Conservation (phyloP, 2,888 invertebrate genomes). For the Mythimna vitellina region DNA sequence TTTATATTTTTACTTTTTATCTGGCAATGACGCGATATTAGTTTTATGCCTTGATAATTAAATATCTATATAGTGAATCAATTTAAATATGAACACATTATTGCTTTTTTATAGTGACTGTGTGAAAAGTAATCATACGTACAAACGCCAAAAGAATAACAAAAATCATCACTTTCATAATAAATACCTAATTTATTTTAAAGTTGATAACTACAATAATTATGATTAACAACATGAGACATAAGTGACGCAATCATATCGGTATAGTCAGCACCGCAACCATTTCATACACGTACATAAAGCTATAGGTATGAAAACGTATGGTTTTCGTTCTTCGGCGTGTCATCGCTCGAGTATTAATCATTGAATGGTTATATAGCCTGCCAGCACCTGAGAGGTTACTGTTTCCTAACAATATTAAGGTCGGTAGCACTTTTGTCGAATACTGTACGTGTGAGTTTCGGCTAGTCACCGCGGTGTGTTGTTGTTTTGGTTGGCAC, state of each 20-base stretch:
- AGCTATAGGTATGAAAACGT: slow-evolving; percentile 69
- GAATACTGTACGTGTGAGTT: slow-evolving; percentile 68
- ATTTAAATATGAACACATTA: neutral
- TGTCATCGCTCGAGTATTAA: slow-evolving; percentile 85
- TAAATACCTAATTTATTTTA: slow-evolving; percentile 12
- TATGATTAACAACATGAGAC: slow-evolving; percentile 6
- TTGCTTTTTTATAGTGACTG: neutral
- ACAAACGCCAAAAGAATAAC: slow-evolving; percentile 7
- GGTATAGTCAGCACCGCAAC: slow-evolving; percentile 43
- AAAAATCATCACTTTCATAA: slow-evolving; percentile 23
- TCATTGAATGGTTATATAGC: slow-evolving; percentile 83
- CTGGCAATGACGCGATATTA: neutral
- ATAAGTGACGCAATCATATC: slow-evolving; percentile 19
- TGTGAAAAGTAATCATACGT: neutral
- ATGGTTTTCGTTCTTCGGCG: slow-evolving; percentile 75
- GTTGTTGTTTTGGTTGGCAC: slow-evolving; percentile 60
- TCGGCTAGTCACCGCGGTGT: slow-evolving; percentile 71
- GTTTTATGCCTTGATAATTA: neutral
- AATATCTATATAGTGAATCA: neutral
- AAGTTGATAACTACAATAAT: slow-evolving; percentile 9
- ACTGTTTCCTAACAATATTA: slow-evolving; percentile 82
- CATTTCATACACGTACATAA: slow-evolving; percentile 41
- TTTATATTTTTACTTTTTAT: neutral
- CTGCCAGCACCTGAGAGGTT: slow-evolving; percentile 82
- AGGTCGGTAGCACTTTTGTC: slow-evolving; percentile 77